A percentile compares a stretch with the other conserved stretches of the same genome.
These are phyloP conservation scores for Sminthurides aquaticus DNA, from an alignment of 2,888 invertebrate species.

Conservation along the genomic window DNA sequence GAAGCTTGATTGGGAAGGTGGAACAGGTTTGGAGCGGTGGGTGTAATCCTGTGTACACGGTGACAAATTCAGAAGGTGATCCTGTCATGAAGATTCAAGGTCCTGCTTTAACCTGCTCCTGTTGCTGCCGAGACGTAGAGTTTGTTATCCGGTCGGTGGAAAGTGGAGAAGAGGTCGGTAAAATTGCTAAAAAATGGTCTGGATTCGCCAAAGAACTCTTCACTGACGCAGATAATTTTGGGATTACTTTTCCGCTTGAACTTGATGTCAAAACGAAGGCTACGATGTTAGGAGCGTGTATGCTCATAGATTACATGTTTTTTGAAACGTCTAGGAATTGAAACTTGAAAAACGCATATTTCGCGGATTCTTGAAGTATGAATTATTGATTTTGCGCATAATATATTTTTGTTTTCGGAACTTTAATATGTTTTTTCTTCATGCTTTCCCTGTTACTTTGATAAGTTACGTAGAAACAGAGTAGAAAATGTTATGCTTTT, in stretches of 20 bases:
- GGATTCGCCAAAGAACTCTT: constrained; percentile 15
- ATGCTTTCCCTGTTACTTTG: no score
- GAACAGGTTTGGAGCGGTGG: constrained; percentile 4
- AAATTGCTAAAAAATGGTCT: constrained; percentile 18
- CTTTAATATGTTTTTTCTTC: no score
- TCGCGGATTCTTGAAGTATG: no score
- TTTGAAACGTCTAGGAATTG: constrained; percentile 2
- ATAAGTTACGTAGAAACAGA: no score
- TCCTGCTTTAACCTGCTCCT: constrained; percentile 47
- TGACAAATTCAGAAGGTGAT: constrained; percentile 45
- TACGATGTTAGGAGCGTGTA: constrained; percentile 10
- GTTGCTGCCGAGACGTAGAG: constrained; percentile 48
- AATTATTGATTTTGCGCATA: no score
- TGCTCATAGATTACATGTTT: constrained; percentile 11
- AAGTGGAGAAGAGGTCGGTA: constrained; percentile 8
- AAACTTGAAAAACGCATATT: no score
- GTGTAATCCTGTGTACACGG: constrained; percentile 40
- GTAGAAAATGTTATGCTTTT: no score
- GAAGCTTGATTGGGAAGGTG: constrained; percentile 11
- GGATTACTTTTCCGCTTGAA: constrained; percentile 11
- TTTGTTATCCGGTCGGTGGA: constrained; percentile 43
- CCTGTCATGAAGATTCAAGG: constrained; percentile 45
- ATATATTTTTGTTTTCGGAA: no score
- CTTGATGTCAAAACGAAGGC: constrained; percentile 17
- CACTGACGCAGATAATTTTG: constrained; percentile 22